Base-by-base conservation (phyloP, 2,888 invertebrate species). In the Thecophora atra region DNA sequence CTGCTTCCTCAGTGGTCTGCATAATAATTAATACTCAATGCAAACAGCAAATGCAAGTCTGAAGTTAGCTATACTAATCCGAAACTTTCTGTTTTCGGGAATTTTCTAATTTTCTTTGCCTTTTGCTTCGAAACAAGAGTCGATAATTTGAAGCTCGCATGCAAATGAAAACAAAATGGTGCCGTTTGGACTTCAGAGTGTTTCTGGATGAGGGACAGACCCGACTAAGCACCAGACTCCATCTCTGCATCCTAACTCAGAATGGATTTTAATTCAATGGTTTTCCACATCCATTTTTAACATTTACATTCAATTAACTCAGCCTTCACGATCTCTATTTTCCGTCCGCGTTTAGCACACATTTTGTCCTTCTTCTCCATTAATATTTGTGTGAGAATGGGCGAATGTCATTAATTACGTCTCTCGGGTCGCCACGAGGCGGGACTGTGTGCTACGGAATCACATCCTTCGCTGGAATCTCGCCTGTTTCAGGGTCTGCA, bases 341-440 rank as follows among this genome's bases (percentile, higher is more conserved):
- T n/a, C n/a, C n/a, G n/a, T n/a, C n/a, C n/a, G 17, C 17, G 8
- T 66, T n/a, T 24, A 26, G 19, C 37, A 28, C 6, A 54, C 19
- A n/a, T 1, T 21, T 68, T 56, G 30, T 30, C 26, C 15, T 21
- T 68, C 8, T 11, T 42, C 58, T 19, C 37, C n/a, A 21, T 58
- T 68, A 24, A 60, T 19, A 37, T 70, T 62, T 69, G 69, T 60
- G 58, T n/a, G 69, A 7, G 63, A 74, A 73, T 74, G 64, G n/a
- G n/a, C n/a, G n/a, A 74, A 66, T 69, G 63, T 68, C 74, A 74
- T 74, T 71, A 74, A 74, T 74, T 71, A 74, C 69, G 60, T 70
- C 44, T n/a, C 60, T 66, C 63, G 54, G 70, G 24, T 1, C 21
- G 2, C 26, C n/a, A 6, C 17, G 37, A 52, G n/a, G 65, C 24